phyloP scores from a whole-genome alignment of 2,797 vertebrate species.

The Natrix natrix region DNA sequence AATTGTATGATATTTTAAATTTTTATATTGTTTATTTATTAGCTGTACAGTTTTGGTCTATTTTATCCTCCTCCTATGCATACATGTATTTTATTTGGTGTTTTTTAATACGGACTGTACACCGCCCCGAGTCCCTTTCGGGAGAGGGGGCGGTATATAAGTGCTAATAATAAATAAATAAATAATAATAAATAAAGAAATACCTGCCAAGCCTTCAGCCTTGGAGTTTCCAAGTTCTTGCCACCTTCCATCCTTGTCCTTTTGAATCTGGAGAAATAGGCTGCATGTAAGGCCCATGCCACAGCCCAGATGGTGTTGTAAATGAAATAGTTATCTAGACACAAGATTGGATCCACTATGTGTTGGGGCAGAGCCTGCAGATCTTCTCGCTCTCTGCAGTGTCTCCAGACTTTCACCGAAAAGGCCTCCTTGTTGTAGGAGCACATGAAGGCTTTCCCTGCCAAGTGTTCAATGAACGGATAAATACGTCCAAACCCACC shows the following conservation, averaged over 20 bases:
- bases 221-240: background rate
- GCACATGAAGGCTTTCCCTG: background rate
- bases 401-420: background rate
- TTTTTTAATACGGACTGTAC: no score
- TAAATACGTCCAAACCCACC: background rate
- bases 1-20: no score
- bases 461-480: background rate
- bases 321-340: background rate
- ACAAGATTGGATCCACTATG: background rate
- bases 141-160: no score
- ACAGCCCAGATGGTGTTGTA: no score
- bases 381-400: background rate
- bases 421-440: background rate
- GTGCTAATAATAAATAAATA: no score
- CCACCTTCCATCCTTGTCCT: background rate
- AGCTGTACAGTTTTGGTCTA: no score
- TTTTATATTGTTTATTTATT: no score
- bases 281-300: background rate
- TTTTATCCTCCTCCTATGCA: no score
- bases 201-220: background rate
- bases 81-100: no score
- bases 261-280: fast-evolving
- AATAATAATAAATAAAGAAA: no score
- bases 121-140: no score
- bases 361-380: background rate